Base-by-base conservation (phyloP, 2,797 vertebrate genomes). In the Thalassophryne amazonica region DNA sequence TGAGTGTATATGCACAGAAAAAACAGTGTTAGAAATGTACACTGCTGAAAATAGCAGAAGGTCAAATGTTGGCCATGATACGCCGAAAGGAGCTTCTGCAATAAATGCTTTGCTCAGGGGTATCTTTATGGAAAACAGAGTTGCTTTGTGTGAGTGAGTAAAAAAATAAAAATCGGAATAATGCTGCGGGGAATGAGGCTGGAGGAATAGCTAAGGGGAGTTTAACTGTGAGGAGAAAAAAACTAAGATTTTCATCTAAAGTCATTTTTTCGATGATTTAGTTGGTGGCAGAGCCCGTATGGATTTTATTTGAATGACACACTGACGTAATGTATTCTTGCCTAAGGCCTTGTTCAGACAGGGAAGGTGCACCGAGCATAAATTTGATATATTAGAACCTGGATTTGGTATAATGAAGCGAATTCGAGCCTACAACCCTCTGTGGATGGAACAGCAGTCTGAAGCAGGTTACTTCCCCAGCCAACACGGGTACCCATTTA, bases 21-120 rank as follows among this genome's bases (percentile, higher is more conserved):
- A n/a, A n/a, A n/a, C n/a, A n/a, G n/a, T n/a, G n/a, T n/a, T n/a
- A n/a, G n/a, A n/a, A n/a, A n/a, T n/a, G n/a, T n/a, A n/a, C n/a
- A n/a, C n/a, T n/a, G n/a, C 16, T 7, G 4, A 4, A 0, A 38
- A 20, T 22, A 22, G 10, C 15, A 36, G 34, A 35, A 19, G 21
- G 40, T 20, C 20, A 34, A 28, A 25, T 12, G n/a, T 7, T 20
- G 10, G 13, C 10, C 17, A n/a, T 20, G 25, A 20, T 47, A 15
- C 27, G 15, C 7, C 2, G n/a, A n/a, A n/a, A 11, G n/a, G 0
- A 6, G 10, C 15, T 38, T 19, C 42, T 32, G 13, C 20, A 38
- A 29, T 24, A 33, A 22, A 59, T 27, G 53, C 50, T 33, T 69
- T 60, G 56, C 54, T 69, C 22, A 15, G 50, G 46, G 42, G 51